phyloP scores from a whole-genome alignment of 2,888 invertebrate species.

The Lycocerus yunnanus region DNA sequence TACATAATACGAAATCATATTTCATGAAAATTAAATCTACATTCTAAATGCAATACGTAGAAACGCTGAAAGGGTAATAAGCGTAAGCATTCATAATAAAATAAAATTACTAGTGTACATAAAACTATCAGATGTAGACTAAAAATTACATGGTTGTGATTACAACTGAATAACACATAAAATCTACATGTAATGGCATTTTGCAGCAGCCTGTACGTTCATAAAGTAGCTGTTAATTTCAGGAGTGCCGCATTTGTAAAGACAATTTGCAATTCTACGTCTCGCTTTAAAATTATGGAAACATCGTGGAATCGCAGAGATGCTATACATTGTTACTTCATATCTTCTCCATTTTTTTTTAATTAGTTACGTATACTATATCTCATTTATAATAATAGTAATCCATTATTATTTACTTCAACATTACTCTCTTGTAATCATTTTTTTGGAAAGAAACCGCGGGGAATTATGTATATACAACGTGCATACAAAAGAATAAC shows the following conservation, averaged over 20 bases:
- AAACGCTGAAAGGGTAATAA: not conserved
- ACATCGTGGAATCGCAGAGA: slow-evolving; percentile 15
- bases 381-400: not conserved
- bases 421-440: not conserved
- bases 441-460: not conserved
- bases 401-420: not conserved
- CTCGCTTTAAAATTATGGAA: slow-evolving; percentile 29
- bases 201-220: slow-evolving; percentile 46
- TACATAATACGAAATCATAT: not conserved
- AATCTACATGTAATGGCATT: slow-evolving; percentile 49
- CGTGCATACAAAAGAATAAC: slow-evolving; percentile 7
- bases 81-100: slow-evolving; percentile 19
- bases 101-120: slow-evolving; percentile 27
- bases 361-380: not conserved
- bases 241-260: slow-evolving; percentile 36
- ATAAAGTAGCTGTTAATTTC: slow-evolving; percentile 51
- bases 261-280: slow-evolving; percentile 32
- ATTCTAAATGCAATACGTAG: not conserved
- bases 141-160: slow-evolving; percentile 48
- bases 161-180: slow-evolving; percentile 49
- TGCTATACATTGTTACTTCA: not conserved
- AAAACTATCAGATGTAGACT: slow-evolving; percentile 30
- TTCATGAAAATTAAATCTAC: not conserved
- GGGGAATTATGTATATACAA: not conserved
- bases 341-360: not conserved